Base-by-base conservation (phyloP, 92 coral and sea anemone genomes). In the Porites cylindrica region DNA sequence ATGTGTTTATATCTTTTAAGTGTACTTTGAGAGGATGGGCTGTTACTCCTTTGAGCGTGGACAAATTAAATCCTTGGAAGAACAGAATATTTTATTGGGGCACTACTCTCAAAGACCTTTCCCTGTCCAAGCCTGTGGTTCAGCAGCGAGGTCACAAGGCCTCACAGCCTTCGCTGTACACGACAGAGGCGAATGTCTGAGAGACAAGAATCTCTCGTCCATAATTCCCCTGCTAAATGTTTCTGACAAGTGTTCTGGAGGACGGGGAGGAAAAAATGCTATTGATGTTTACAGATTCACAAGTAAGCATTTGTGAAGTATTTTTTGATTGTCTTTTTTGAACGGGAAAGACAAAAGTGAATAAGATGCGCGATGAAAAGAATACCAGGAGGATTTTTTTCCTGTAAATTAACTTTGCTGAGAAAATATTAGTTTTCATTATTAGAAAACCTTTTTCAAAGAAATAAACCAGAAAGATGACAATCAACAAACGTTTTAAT, bases 191-290 rank as follows among this genome's bases (percentile, higher is more conserved):
- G 76, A 53, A 18, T 82, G 77, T 8, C 85, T 69, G n/a, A 78
- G 68, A 24, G 66, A 70, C 56, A 4, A 1, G 29, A 58, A 58
- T 1, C 6, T 82, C 6, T 43, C n/a, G 19, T 2, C 69, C 11
- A 69, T 18, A 26, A 8, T 69, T 13, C 65, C 54, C 19, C 29
- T 47, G 54, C 53, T 81, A n/a, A 32, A 29, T 20, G 18, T 19
- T 17, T 81, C 85, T 29, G 38, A 8, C 54, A 32, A 71, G 17
- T 81, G 85, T 69, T 50, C 54, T 12, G 77, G 85, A 16, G 85
- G 85, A 16, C 43, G 69, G 16, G 85, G 85, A 82, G 77, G 85
- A n/a, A 77, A 32, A 54, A 38, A 70, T 17, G 85, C 71, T 13
- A 6, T 67, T 29, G 85, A 82, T 16, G 69, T 82, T 54, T 82